These are phyloP conservation scores for Mizuhopecten yessoensis DNA, from an alignment of 1,140 invertebrate genomes.

Conservation along the genomic window DNA sequence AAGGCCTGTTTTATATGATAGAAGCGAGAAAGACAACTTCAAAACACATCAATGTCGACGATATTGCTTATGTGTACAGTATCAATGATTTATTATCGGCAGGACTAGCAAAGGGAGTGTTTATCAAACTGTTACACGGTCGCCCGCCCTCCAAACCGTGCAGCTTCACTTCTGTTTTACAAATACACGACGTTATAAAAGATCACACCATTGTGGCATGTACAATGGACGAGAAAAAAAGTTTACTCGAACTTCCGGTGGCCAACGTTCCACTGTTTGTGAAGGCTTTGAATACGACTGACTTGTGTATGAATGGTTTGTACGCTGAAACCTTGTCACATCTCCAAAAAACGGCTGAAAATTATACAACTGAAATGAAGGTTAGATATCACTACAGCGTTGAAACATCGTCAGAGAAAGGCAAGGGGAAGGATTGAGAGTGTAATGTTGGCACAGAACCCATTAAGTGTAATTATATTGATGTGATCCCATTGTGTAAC, in stretches of 20 bases:
- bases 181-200: constrained; percentile 72
- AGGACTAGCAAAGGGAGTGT: constrained; percentile 61
- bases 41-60: constrained; percentile 65
- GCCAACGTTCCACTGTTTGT: constrained; percentile 70
- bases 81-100: constrained; percentile 66
- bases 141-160: constrained; percentile 72
- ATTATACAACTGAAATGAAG: constrained; percentile 73
- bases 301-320: constrained; percentile 58
- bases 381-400: constrained; percentile 71
- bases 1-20: constrained; percentile 75
- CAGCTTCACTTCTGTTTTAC: constrained; percentile 73
- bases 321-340: constrained; percentile 63
- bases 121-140: constrained; percentile 70
- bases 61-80: constrained; percentile 63
- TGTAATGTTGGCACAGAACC: not conserved
- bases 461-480: not conserved
- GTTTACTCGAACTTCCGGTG: constrained; percentile 75
- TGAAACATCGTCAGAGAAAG: constrained; percentile 46
- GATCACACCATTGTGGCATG: constrained; percentile 75
- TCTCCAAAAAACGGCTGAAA: constrained; percentile 63
- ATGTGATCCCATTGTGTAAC: not conserved
- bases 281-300: constrained; percentile 68
- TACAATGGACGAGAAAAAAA: constrained; percentile 65
- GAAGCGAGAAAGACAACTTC: constrained; percentile 64
- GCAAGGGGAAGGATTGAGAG: not conserved